phyloP scores from a whole-genome alignment of 2,797 vertebrate genomes.

The Xiphophorus birchmanni region DNA sequence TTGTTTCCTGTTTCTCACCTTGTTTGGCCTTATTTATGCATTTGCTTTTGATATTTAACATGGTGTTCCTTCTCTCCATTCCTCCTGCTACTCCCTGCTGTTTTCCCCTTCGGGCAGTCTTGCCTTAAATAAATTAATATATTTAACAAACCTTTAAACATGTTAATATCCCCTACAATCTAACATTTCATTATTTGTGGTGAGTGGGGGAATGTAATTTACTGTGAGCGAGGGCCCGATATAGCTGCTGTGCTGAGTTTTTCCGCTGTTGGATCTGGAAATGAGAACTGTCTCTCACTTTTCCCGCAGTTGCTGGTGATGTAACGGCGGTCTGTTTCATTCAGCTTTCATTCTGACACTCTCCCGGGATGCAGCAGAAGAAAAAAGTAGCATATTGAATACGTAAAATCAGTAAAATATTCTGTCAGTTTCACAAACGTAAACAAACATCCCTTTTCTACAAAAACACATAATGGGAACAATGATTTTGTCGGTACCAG shows the following conservation, averaged over 20 bases:
- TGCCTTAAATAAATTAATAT: constrained; percentile 39
- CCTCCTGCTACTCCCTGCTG: constrained; percentile 10
- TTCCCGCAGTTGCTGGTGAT: constrained; percentile 28
- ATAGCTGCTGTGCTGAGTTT: constrained; percentile 22
- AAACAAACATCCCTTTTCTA: constrained; percentile 37
- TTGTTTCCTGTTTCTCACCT: neutral
- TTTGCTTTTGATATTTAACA: neutral
- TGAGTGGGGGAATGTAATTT: constrained; percentile 32
- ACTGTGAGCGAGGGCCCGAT: constrained; percentile 19
- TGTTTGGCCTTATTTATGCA: constrained; percentile 19
- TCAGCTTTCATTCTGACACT: constrained; percentile 31
- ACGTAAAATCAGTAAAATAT: constrained; percentile 53
- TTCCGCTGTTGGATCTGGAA: constrained; percentile 38
- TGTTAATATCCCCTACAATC: constrained; percentile 38
- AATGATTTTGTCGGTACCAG: constrained; percentile 18
- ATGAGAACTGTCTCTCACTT: constrained; percentile 54
- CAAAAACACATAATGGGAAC: constrained; percentile 26
- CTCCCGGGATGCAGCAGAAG: constrained; percentile 6
- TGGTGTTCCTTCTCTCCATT: constrained; percentile 11
- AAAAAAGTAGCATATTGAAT: constrained; percentile 37
- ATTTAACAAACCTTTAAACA: constrained; percentile 44
- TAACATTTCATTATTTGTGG: constrained; percentile 41
- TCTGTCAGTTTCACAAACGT: constrained; percentile 51
- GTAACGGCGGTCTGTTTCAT: constrained; percentile 21
- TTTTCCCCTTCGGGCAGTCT: constrained; percentile 35